A percentile compares a stretch with the other conserved stretches of the same genome.
phyloP scores from a whole-genome alignment of 35 echinoderm and acorn worm genomes.

The Chiridota heheva region DNA sequence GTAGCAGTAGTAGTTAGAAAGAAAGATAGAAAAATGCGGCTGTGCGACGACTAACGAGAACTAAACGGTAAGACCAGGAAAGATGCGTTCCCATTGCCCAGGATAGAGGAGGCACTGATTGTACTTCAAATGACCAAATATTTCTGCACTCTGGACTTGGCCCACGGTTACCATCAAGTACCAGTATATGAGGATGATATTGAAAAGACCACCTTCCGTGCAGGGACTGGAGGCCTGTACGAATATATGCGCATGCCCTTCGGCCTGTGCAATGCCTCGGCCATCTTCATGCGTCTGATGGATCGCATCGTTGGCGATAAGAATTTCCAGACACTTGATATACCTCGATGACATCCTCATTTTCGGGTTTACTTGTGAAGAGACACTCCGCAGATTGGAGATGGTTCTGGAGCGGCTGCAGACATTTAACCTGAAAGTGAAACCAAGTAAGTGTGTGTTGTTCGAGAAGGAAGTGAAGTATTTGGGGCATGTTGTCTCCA shows the following conservation, averaged over 20 bases:
- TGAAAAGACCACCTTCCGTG: conserved; percentile 44
- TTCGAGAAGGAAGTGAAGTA: conserved; percentile 7
- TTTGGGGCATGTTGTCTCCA: conserved; percentile 35
- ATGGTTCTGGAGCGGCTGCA: conserved; percentile 48
- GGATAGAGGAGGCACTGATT: conserved; percentile 36
- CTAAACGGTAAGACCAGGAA: conserved; percentile 13
- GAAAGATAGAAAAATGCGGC: conserved; percentile 42
- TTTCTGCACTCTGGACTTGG: conserved; percentile 51
- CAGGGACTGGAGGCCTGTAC: conserved; percentile 36
- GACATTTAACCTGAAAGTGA: conserved; percentile 21
- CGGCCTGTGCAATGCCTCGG: conserved; percentile 1
- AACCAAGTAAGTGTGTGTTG: conserved; percentile 25
- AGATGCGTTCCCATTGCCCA: neutral
- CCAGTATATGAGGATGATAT: conserved; percentile 17
- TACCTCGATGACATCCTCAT: conserved; percentile 24
- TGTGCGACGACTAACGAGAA: conserved; percentile 54
- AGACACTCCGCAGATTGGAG: neutral
- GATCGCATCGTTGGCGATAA: conserved; percentile 31
- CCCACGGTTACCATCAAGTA: conserved; percentile 54
- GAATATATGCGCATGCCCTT: conserved; percentile 5
- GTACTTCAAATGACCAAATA: conserved; percentile 27
- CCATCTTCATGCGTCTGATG: conserved; percentile 57
- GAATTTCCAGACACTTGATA: conserved; percentile 43
- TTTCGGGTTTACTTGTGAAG: conserved; percentile 11
- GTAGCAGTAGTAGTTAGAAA: conserved; percentile 54